Evolutionary conservation across 2,888 invertebrate genomes (phyloP), one percentile per base, ranked within the genome.

Genomic region (Euplexia lucipara): DNA sequence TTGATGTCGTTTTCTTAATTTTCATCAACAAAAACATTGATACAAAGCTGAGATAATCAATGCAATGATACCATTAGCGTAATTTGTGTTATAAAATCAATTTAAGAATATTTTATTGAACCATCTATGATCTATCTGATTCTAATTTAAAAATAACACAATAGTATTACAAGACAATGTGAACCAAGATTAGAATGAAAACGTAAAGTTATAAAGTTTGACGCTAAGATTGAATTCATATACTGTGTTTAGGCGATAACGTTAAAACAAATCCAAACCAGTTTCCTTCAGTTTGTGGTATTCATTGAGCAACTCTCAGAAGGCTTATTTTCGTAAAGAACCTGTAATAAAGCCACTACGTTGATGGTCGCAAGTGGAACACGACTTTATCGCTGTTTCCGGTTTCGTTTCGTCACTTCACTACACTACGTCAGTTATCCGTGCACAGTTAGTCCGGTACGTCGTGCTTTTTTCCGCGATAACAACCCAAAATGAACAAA

Each of bases 401-500:
- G n/a, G n/a, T n/a, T n/a, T n/a, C 3, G 22, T 37, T 35, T 37
- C 53, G 32, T 47, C 32, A 6, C 7, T 14, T 3, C 3, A 0
- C 26, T 12, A 49, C 32, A 26, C 26, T 26, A 5, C n/a, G 51
- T 52, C 61, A 81, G 82, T 82, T 65, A 32, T 42, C 56, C 32
- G 51, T 54, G 54, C 42, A 42, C 56, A 53, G 49, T 54, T 52
- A 20, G 32, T 9, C 16, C 32, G 10, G 18, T 9, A 22, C n/a
- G 61, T 67, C 5, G 82, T 59, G 61, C 37, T 41, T 53, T 59
- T 58, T 26, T 39, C 14, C 9, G 48, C 26, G 26, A 34, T 30
- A 57, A 9, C 69, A 37, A 41, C 32, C 62, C 32, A 89, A 70
- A 73, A 91, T 90, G 91, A 83, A 79, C 47, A 79, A 77, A 47